Conservation (phyloP, 1,140 invertebrate species). For the Drosophila guanche region DNA sequence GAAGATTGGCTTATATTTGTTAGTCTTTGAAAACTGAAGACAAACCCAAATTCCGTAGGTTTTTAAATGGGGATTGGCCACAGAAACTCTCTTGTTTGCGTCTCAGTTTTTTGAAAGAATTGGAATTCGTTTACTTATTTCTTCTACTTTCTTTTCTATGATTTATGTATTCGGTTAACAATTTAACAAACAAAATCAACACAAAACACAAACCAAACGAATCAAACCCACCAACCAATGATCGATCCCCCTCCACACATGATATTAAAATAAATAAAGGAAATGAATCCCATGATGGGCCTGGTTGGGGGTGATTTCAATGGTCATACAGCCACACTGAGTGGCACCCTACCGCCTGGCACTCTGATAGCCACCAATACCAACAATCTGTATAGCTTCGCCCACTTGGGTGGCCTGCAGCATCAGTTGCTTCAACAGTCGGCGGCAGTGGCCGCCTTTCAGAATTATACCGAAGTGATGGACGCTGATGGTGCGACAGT, state of each 20-base stretch:
- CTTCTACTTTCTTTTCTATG: conserved; percentile 82
- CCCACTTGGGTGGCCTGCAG: conserved; percentile 77
- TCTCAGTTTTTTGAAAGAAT: conserved; percentile 56
- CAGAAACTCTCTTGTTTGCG: conserved; percentile 46
- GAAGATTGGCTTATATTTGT: conserved; percentile 29
- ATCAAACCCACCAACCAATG: conserved; percentile 22
- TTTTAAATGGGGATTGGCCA: conserved; percentile 43
- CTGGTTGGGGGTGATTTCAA: conserved; percentile 82
- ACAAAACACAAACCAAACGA: conserved; percentile 47
- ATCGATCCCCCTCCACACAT: conserved; percentile 15
- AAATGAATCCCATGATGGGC: conserved; percentile 83
- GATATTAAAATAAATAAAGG: conserved; percentile 51
- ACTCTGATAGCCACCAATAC: conserved; percentile 74
- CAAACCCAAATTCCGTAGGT: conserved; percentile 66
- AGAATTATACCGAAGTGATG: conserved; percentile 72
- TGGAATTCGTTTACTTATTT: conserved; percentile 81
- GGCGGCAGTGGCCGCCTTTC: conserved; percentile 70
- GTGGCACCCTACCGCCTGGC: conserved; percentile 57
- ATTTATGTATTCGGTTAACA: conserved; percentile 77
- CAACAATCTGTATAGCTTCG: conserved; percentile 77
- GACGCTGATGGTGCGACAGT: conserved; percentile 63
- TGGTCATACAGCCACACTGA: conserved; percentile 73
- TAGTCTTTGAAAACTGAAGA: conserved; percentile 45
- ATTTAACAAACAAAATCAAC: conserved; percentile 50
- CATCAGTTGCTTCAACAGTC: conserved; percentile 76